phyloP scores from a whole-genome alignment of 2,888 invertebrate species.

The Netelia melanura region DNA sequence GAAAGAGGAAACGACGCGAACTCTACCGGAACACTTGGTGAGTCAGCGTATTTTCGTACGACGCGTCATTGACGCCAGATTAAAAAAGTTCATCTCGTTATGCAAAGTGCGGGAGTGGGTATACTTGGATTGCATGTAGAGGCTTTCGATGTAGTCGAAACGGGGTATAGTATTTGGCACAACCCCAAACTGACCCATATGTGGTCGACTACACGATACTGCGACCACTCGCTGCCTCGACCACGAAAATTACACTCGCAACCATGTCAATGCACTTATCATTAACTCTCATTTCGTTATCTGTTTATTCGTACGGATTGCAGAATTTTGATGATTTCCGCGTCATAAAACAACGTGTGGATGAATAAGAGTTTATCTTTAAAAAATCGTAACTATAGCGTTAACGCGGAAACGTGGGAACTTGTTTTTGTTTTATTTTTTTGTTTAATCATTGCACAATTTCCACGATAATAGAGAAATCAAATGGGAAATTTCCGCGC shows the following conservation, averaged over 20 bases:
- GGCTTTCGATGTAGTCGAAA: slow-evolving; percentile 4
- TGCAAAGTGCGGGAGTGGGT: neutral
- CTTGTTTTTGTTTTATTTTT: neutral
- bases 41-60: neutral
- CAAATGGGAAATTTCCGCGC: slow-evolving; percentile 44
- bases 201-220: slow-evolving; percentile 50
- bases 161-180: slow-evolving; percentile 57
- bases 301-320: slow-evolving; percentile 3
- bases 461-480: slow-evolving; percentile 26
- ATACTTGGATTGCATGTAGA: slow-evolving; percentile 16
- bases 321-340: neutral
- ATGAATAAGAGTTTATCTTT: too few species aligned
- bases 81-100: slow-evolving; percentile 31
- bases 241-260: slow-evolving; percentile 60
- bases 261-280: slow-evolving; percentile 53
- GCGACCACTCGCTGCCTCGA: slow-evolving; percentile 49
- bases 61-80: neutral
- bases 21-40: neutral
- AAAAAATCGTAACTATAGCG: too few species aligned
- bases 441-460: neutral
- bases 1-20: neutral
- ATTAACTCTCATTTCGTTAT: slow-evolving; percentile 37
- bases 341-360: too few species aligned
- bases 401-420: too few species aligned
- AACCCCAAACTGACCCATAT: slow-evolving; percentile 60